Evolutionary conservation across 2,113 vertebrate genomes (phyloP).

Genomic region (Pungitius pungitius): DNA sequence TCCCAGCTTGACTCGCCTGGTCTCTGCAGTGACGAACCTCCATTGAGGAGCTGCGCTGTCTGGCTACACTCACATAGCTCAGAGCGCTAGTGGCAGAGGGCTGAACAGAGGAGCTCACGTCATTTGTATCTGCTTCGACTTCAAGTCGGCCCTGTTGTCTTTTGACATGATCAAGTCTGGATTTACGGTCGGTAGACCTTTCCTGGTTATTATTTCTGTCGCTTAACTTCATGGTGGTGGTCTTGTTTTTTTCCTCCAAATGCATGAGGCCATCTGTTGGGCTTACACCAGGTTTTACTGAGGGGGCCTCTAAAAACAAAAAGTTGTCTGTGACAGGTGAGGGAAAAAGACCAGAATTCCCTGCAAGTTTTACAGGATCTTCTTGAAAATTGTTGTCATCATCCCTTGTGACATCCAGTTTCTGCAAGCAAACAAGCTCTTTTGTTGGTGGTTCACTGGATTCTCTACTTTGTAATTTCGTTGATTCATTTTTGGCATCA

Average conservation of each 20-base stretch:
- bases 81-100: slow-evolving; percentile 82
- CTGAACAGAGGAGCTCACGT: slow-evolving; percentile 71
- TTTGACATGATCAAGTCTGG: slow-evolving; percentile 82
- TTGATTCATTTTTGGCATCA: slow-evolving; percentile 78
- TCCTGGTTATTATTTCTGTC: slow-evolving; percentile 78
- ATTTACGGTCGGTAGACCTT: slow-evolving; percentile 77
- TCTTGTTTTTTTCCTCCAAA: slow-evolving; percentile 53
- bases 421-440: slow-evolving; percentile 79
- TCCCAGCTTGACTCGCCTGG: slow-evolving; percentile 74
- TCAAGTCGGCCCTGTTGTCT: slow-evolving; percentile 80
- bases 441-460: slow-evolving; percentile 71
- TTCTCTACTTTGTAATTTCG: slow-evolving; percentile 69
- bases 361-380: slow-evolving; percentile 78
- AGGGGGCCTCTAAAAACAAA: slow-evolving; percentile 64
- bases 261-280: slow-evolving; percentile 62
- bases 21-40: slow-evolving; percentile 78
- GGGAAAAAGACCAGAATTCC: slow-evolving; percentile 75
- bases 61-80: slow-evolving; percentile 77
- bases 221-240: slow-evolving; percentile 54
- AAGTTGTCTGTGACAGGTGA: slow-evolving; percentile 77
- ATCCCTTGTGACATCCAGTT: slow-evolving; percentile 79
- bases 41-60: slow-evolving; percentile 72
- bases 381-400: slow-evolving; percentile 75
- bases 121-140: slow-evolving; percentile 29
- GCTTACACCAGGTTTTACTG: slow-evolving; percentile 76